Conservation (phyloP, 1,140 invertebrate genomes). For the Gyrodactylus salaris region DNA sequence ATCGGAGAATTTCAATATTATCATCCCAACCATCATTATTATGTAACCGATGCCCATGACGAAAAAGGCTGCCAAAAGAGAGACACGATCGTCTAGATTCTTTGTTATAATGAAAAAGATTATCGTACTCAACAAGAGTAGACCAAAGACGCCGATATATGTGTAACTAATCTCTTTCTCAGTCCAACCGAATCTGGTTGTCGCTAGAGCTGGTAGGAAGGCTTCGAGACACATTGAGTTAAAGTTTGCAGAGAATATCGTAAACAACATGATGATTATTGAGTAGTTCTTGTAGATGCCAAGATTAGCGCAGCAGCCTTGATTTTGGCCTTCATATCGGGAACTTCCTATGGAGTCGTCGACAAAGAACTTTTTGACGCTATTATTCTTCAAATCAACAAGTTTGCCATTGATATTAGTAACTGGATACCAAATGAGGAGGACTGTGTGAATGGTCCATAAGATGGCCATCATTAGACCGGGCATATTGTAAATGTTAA, state of each 20-base stretch:
- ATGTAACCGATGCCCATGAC: neutral
- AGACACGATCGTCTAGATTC: neutral
- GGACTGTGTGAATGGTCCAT: neutral
- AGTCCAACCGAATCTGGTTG: neutral
- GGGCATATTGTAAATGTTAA: neutral
- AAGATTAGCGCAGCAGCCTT: neutral
- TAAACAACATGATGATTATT: neutral
- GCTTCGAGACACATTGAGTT: neutral
- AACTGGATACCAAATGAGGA: neutral
- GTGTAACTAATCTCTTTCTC: conserved; percentile 2
- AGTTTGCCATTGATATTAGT: neutral
- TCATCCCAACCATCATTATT: neutral
- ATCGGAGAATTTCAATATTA: neutral
- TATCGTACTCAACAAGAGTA: neutral
- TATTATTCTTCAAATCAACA: neutral
- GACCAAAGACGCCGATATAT: neutral
- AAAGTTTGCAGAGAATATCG: conserved; percentile 1
- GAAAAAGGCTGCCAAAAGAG: neutral
- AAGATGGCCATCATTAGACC: neutral
- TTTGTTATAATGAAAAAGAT: neutral
- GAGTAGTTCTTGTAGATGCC: neutral
- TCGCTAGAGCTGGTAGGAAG: neutral
- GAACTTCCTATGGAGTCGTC: neutral
- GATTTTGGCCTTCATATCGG: neutral
- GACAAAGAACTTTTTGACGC: neutral